Base-by-base conservation (phyloP, 2,797 vertebrate species). In the Anisognathus igniventris region DNA sequence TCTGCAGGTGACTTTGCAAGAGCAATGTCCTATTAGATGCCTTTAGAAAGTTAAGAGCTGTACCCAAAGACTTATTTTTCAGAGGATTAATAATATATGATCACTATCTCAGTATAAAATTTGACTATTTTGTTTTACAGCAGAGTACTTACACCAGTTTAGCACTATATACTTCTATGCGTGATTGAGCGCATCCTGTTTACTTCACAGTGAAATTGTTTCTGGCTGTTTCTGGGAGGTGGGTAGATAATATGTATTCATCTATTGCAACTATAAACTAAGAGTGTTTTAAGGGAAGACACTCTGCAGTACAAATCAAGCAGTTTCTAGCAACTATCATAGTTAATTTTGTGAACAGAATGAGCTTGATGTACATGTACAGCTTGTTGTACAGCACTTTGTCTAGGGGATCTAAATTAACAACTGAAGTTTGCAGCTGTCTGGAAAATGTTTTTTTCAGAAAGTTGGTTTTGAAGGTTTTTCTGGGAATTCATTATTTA, bases 101-200 rank as follows among this genome's bases (percentile, higher is more conserved):
- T 85, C 53, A 67, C 93, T 84, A 88, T 68, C 54, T 95, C 83
- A 27, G 58, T 80, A 25, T 86, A 72, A 93, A 92, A 72, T 47
- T 7, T 74, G 37, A 54, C 20, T 5, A 2, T 60, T 81, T 77
- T 61, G 35, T 56, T 95, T 81, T 72, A 51, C 8, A 71, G 45
- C 50, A 33, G 11, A 35, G 30, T 54, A 18, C 28, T 89, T 74
- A 42, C 17, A 7, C 53, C 30, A 50, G 10, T 1, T 92, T 87
- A 81, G 28, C 21, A 27, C 20, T 50, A 1, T 48, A 6, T 60
- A 14, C 51, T 56, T 71, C 64, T 31, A 13, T 54, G 57, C n/a
- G 3, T 85, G 61, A 76, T 56, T 79, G 67, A 79, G 51, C 19
- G 50, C 5, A 42, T 48, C 39, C 50, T 40, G 16, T 72, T 92